phyloP scores from a whole-genome alignment of 1,140 invertebrate genomes.

The Archivesica marissinica region DNA sequence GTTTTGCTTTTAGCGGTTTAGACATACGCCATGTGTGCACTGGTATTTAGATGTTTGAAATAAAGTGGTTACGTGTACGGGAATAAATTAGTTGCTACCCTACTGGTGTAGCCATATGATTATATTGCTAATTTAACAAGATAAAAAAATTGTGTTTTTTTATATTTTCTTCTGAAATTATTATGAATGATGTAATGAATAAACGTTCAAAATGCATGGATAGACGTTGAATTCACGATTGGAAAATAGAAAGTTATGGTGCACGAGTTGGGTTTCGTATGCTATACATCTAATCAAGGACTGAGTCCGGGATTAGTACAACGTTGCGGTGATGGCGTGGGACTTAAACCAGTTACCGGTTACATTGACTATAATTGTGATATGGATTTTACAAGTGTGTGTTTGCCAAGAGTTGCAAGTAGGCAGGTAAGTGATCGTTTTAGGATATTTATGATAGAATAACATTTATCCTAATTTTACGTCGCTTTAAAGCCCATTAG shows the following conservation, averaged over 20 bases:
- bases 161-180: not conserved
- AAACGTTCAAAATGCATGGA: constrained; percentile 3
- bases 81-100: constrained; percentile 17
- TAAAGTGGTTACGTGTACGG: constrained; percentile 4
- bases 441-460: too few species aligned
- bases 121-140: constrained; percentile 21
- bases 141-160: not conserved
- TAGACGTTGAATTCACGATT: not conserved
- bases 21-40: not conserved
- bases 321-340: not conserved
- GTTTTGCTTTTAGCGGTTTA: not conserved
- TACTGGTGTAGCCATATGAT: not conserved
- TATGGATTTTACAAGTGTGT: not conserved
- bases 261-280: not conserved
- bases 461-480: too few species aligned
- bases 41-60: constrained; percentile 13
- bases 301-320: not conserved
- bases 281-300: not conserved
- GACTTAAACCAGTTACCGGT: not conserved
- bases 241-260: constrained; percentile 3
- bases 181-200: too few species aligned
- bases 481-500: too few species aligned
- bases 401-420: not conserved
- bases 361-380: not conserved
- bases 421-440: not conserved